Evolutionary conservation across 2,113 vertebrate genomes (phyloP).

Genomic region (Brienomyrus brachyistius): DNA sequence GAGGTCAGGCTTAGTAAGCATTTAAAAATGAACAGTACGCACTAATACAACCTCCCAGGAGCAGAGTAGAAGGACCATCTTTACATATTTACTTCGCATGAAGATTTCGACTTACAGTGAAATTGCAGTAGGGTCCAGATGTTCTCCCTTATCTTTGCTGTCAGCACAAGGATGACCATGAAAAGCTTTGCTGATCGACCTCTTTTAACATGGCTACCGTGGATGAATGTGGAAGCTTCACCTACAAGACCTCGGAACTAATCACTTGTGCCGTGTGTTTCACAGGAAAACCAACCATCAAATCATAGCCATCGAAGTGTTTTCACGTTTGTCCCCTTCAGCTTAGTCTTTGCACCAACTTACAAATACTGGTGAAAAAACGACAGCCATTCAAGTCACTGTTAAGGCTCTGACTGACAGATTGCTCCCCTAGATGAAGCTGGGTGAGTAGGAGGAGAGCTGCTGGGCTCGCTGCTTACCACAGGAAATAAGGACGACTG

Average conservation of each 20-base stretch:
- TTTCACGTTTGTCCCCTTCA: conserved; percentile 14
- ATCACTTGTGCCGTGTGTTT: background rate
- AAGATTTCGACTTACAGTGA: background rate
- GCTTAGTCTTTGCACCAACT: background rate
- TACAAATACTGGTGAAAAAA: background rate
- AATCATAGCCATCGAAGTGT: background rate
- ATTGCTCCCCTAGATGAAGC: background rate
- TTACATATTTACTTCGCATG: background rate
- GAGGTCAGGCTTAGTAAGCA: background rate
- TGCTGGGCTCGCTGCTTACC: background rate
- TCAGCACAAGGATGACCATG: background rate
- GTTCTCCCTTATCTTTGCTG: background rate
- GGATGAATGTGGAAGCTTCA: background rate
- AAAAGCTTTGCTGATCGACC: background rate
- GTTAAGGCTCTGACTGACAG: background rate
- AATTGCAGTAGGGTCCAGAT: background rate
- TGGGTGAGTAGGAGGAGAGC: background rate
- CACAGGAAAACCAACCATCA: background rate
- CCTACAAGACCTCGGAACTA: background rate
- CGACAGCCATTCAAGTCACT: background rate
- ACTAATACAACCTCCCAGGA: background rate
- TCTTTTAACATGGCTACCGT: background rate
- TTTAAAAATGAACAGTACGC: background rate
- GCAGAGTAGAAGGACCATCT: background rate
- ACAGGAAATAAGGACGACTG: background rate